Percentiles rank a stretch among this genome's conserved stretches.
Evolutionary conservation across 2,113 vertebrate species (phyloP).

Genomic region (Tenrec ecaudatus): DNA sequence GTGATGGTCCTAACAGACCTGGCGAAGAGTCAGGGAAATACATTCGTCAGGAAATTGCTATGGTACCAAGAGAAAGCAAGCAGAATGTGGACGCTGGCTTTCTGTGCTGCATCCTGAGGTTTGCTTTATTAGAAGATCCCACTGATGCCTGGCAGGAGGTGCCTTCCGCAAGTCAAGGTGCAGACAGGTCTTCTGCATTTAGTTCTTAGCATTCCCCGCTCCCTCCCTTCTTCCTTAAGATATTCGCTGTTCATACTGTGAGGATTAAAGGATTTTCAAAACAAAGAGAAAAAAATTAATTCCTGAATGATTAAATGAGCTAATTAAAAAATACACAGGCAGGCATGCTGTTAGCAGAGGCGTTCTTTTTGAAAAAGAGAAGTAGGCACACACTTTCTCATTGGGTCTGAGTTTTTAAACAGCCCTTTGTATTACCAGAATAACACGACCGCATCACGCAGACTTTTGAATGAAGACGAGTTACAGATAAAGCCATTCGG

Average conservation of each 20-base stretch:
- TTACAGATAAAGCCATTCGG: fast-evolving
- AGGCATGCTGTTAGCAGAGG: neutral
- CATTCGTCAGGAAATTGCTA: neutral
- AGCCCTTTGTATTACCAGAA: neutral
- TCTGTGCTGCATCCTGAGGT: neutral
- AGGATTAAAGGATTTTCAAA: neutral
- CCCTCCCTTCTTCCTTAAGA: neutral
- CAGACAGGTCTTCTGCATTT: neutral
- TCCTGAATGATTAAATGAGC: neutral
- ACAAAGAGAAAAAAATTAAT: neutral
- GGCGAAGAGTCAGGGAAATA: neutral
- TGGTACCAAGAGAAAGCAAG: neutral
- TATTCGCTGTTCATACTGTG: neutral
- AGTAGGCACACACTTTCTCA: neutral
- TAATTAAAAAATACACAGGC: neutral
- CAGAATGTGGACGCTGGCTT: neutral
- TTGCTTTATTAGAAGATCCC: neutral
- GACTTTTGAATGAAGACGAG: neutral
- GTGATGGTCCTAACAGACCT: neutral
- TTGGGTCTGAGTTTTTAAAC: neutral
- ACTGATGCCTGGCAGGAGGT: neutral
- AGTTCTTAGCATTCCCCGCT: neutral
- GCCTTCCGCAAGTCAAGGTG: neutral
- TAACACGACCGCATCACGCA: too few species aligned
- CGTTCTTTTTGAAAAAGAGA: neutral